Base-by-base conservation (phyloP, 2,888 invertebrate species). In the Idaea aversata region DNA sequence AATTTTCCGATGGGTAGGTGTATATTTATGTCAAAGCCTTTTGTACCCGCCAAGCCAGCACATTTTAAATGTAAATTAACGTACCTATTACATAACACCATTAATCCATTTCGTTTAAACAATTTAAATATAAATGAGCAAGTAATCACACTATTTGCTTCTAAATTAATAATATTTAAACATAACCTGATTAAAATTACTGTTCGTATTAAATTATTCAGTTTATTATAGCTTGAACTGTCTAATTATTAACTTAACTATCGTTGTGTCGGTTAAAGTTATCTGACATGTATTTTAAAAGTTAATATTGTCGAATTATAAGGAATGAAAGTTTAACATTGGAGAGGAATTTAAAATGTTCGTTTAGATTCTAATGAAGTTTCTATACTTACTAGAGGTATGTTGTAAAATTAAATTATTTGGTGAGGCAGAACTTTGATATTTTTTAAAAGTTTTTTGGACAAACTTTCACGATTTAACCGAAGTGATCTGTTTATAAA, bases 111-210 rank as follows among this genome's bases (percentile, higher is more conserved):
- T 47, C 47, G 47, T 7, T 47, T 47, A 47, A 7, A 25, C 3
- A 25, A 10, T 47, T 47, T 47, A 47, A 7, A 47, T 47, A 47
- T 47, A 47, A 47, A 47, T 47, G 47, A 47, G 47, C 10, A 47
- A 47, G 47, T 47, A 47, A 47, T 47, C 47, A 47, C 47, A 47
- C 47, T 47, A 47, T 47, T 47, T 47, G 47, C 47, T 47, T 47
- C 4, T 47, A 47, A 47, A 47, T 47, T 47, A 13, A 47, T 47
- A 47, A 47, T 13, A 47, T 13, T 47, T 6, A 47, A 47, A 47
- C 47, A 10, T 47, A 47, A 13, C 10, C 47, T 47, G 47, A 47
- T 47, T 47, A 47, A 13, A 47, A 47, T 47, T 47, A 47, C 13
- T 47, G 47, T 47, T 47, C 13, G 47, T 47, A 47, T 47, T 25